These are phyloP conservation scores for Philereme vetulata DNA, from an alignment of 2,888 invertebrate species.

Conservation along the genomic window DNA sequence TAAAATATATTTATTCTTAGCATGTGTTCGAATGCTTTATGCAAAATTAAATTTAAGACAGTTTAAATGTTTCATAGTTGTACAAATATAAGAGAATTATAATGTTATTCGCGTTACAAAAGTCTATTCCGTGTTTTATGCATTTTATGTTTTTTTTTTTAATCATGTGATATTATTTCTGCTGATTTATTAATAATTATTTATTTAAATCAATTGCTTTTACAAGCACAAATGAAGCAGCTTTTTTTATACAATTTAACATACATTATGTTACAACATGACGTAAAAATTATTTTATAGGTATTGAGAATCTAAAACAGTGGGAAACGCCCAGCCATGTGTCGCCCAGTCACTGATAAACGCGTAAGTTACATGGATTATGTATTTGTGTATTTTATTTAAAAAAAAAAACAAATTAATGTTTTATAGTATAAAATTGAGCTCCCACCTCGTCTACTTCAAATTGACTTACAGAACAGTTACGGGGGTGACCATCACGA, in stretches of 20 bases:
- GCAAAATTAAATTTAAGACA: constrained; percentile 6
- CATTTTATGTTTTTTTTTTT: constrained; percentile 25
- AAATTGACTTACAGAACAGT: too few species aligned
- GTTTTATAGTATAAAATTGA: too few species aligned
- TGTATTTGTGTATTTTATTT: too few species aligned
- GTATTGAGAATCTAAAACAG: background rate
- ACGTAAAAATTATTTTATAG: too few species aligned
- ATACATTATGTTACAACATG: constrained; percentile 1
- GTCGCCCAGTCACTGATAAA: too few species aligned
- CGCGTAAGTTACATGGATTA: too few species aligned
- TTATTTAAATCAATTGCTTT: constrained; percentile 3
- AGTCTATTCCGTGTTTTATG: constrained; percentile 10
- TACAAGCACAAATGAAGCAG: constrained; percentile 15
- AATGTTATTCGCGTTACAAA: background rate
- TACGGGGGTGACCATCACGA: too few species aligned
- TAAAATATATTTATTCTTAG: constrained; percentile 15
- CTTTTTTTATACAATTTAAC: constrained; percentile 4
- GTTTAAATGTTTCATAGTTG: constrained; percentile 12
- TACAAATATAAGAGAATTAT: constrained; percentile 3
- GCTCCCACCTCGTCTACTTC: too few species aligned
- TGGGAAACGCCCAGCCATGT: background rate
- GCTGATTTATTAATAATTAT: background rate
- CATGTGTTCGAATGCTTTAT: constrained; percentile 10
- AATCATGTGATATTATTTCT: constrained; percentile 11
- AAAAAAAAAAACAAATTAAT: too few species aligned